Evolutionary conservation across 35 echinoderm and acorn worm genomes (phyloP).

Genomic region (Apostichopus parvimensis): DNA sequence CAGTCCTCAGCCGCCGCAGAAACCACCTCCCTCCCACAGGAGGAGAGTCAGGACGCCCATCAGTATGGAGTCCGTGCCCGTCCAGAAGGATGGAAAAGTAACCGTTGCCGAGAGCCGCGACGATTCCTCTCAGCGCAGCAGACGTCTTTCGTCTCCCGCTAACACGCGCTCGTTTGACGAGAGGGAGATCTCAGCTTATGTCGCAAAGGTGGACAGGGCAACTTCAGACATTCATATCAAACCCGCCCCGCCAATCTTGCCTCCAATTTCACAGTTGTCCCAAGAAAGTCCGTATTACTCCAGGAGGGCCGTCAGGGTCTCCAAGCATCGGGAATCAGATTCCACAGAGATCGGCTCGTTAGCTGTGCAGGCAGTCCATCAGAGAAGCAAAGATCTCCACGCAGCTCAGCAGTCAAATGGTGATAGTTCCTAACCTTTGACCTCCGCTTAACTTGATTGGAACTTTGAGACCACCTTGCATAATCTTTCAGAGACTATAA

Average conservation of each 20-base stretch:
- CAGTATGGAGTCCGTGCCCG: constrained; percentile 6
- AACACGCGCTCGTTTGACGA: background rate
- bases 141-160: constrained; percentile 27
- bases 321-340: constrained; percentile 9
- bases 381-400: constrained; percentile 37
- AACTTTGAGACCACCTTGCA: constrained; percentile 20
- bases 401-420: constrained; percentile 43
- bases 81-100: constrained; percentile 15
- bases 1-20: constrained; percentile 62
- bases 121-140: background rate
- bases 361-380: constrained; percentile 40
- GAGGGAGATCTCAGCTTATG: constrained; percentile 54
- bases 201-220: constrained; percentile 44
- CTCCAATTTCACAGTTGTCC: constrained; percentile 69
- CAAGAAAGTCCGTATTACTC: constrained; percentile 55
- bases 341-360: constrained; percentile 35
- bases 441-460: background rate
- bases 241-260: constrained; percentile 83
- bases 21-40: constrained; percentile 44
- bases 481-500: background rate
- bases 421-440: constrained; percentile 19
- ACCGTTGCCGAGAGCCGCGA: background rate
- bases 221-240: constrained; percentile 69
- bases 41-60: constrained; percentile 36
- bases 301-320: constrained; percentile 13